Evolutionary conservation across 2,113 vertebrate genomes (phyloP), one percentile per base, ranked within the genome.

Genomic region (Saccopteryx bilineata): DNA sequence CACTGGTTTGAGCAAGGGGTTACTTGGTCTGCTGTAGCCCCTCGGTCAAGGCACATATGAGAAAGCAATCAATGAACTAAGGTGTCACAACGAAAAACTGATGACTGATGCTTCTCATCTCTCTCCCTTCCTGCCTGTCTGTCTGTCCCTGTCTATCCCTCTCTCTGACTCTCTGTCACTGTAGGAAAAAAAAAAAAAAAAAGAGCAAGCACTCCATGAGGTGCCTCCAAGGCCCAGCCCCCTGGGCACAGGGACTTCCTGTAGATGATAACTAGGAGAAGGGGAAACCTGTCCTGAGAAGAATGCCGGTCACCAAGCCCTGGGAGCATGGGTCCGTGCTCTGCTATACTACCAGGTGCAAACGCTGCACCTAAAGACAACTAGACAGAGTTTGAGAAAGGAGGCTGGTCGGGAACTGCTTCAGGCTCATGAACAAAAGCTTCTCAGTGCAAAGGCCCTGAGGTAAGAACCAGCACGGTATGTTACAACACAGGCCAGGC

Each of bases 381-480:
- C 26, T 5, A 79, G 31, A 61, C 7, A 60, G 58, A 93, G 12
- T 66, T 24, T 68, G 46, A 88, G 39, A n/a, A 58, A 50, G 9
- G 5, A 31, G 50, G 3, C 46, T 78, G 33, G 23, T 4, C 2
- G 71, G 63, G 58, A 71, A 24, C 23, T 26, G 61, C 9, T 28
- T 84, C 10, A 84, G 75, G 54, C 28, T 71, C 15, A 8, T 50
- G 17, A 19, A 87, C 46, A 76, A 90, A 90, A 80, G 56, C 12
- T 93, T 88, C 10, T 31, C 28, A n/a, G 39, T n/a, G 17, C 54
- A 66, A 91, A 93, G 92, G 72, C 74, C 68, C 91, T 66, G 39
- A 90, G 74, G 56, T 80, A 13, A 9, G 21, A n/a, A 39, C 26
- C 48, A 75, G 39, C 15, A 46, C 7, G 7, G 48, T 18, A 0